Evolutionary conservation across 2,113 vertebrate genomes (phyloP).

Genomic region (Myrmecophaga tridactyla): DNA sequence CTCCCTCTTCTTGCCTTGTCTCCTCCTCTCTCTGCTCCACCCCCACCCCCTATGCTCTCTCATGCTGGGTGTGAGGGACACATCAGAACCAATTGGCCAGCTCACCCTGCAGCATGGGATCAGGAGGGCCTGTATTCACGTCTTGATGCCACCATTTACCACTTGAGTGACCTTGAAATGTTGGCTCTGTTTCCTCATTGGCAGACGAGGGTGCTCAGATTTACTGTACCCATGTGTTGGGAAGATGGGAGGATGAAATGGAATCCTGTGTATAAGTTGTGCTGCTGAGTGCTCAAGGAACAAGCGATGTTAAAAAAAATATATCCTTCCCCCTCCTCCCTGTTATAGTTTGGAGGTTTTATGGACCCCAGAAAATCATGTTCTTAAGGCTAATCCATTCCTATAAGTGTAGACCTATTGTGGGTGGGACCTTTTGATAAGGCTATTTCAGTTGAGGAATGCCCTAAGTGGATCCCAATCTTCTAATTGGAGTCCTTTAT

Average conservation of each 20-base stretch:
- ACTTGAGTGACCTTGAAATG: background rate
- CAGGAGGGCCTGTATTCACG: background rate
- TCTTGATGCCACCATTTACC: background rate
- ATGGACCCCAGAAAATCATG: no score
- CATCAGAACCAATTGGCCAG: background rate
- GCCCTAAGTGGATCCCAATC: no score
- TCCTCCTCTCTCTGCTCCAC: background rate
- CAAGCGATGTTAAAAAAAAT: background rate
- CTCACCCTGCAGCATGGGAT: background rate
- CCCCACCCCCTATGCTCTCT: background rate
- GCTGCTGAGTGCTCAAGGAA: background rate
- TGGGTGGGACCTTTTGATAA: no score
- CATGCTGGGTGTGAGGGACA: background rate
- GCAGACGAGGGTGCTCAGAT: no score
- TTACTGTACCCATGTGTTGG: background rate
- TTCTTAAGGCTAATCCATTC: no score
- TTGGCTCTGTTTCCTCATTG: background rate
- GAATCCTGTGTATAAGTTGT: rapidly evolving
- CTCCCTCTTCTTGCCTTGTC: no score
- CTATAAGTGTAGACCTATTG: no score
- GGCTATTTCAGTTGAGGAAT: no score
- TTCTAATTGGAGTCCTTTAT: no score
- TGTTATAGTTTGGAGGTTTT: no score
- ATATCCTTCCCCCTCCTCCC: no score
- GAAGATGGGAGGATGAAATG: background rate